These are phyloP conservation scores for Zaprionus obscuricornis DNA, from an alignment of 2,888 invertebrate genomes.

Conservation along the genomic window DNA sequence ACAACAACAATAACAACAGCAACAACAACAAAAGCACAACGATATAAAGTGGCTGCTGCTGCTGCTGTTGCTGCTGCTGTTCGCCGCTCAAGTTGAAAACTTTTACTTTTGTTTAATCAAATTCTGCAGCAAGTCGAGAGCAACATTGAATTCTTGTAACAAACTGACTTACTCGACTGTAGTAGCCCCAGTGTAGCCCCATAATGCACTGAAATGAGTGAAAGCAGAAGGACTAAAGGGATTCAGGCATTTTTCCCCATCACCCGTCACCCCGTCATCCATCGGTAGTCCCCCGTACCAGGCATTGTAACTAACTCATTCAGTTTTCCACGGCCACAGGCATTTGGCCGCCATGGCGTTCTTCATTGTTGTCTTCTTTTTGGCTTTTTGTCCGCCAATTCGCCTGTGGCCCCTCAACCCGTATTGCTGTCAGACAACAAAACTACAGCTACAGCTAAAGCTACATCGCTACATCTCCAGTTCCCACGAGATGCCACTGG, in stretches of 20 bases:
- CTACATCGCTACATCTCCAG: constrained; percentile 3
- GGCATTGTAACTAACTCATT: constrained; percentile 57
- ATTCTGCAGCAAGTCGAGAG: constrained; percentile 68
- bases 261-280: too few relatives aligned
- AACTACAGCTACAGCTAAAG: not conserved
- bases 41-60: constrained; percentile 42
- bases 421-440: too few relatives aligned
- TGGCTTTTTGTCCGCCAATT: constrained; percentile 36
- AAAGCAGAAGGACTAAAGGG: constrained; percentile 8
- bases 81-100: constrained; percentile 59
- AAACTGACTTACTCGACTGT: constrained; percentile 33
- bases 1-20: constrained; percentile 38
- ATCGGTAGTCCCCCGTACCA: too few relatives aligned
- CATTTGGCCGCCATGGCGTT: constrained; percentile 34
- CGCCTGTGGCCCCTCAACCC: constrained; percentile 25
- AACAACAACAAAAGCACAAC: constrained; percentile 25
- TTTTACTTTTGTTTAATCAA: constrained; percentile 78
- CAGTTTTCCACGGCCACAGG: constrained; percentile 39
- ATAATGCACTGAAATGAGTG: not conserved
- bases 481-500: constrained; percentile 64
- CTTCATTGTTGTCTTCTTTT: constrained; percentile 55
- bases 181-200: constrained; percentile 3
- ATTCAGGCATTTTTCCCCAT: constrained; percentile 35
- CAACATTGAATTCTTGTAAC: constrained; percentile 68
- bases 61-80: not conserved